These are phyloP conservation scores for Strongylocentrotus purpuratus DNA, from an alignment of 35 echinoderm and acorn worm genomes.

Conservation along the genomic window DNA sequence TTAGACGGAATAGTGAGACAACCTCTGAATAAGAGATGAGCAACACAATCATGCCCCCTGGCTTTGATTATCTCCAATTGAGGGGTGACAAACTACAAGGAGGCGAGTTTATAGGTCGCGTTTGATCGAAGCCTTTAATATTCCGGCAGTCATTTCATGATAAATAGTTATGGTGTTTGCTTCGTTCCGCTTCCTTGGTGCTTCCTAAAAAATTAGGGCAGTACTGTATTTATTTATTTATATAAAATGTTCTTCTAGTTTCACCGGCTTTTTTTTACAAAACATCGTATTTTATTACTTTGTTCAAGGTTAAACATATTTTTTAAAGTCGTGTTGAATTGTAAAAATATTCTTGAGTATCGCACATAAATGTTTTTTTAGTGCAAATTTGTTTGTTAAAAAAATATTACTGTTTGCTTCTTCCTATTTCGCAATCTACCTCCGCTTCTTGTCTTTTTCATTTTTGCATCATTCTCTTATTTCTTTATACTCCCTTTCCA, in stretches of 20 bases:
- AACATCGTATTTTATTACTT: no score
- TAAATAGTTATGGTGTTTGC: neutral
- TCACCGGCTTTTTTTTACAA: no score
- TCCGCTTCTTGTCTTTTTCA: neutral
- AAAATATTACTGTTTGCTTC: no score
- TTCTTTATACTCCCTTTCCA: neutral
- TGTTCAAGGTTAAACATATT: no score
- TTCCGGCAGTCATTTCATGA: neutral
- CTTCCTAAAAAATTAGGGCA: no score
- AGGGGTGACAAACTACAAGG: neutral
- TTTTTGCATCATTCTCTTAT: neutral
- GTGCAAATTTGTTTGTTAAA: no score
- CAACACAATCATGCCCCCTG: slow-evolving; percentile 20
- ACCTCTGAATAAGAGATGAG: neutral
- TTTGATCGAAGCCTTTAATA: neutral
- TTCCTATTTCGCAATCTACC: neutral
- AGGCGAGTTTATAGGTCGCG: neutral
- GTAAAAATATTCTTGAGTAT: no score
- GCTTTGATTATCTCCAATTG: neutral
- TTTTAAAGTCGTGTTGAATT: no score
- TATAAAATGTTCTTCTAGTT: no score
- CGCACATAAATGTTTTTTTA: no score
- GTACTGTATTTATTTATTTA: no score
- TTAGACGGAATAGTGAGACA: neutral
- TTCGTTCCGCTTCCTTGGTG: neutral